Base-by-base conservation (phyloP, 2,797 vertebrate species). In the Danionella dracula region DNA sequence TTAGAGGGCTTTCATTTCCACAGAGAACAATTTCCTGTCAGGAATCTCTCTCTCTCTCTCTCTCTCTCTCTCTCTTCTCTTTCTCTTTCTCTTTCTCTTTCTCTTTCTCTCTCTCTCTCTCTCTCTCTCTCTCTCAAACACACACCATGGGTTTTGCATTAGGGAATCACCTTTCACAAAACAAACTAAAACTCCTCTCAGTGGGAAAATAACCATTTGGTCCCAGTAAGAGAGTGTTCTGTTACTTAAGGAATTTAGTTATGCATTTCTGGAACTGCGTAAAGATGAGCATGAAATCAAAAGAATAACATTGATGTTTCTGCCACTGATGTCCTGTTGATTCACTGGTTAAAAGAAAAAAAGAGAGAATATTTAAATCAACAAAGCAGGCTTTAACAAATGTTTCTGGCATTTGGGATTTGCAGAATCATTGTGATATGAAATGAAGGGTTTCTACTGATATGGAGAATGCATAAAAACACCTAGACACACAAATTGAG, bases 1-100 rank as follows among this genome's bases (percentile, higher is more conserved):
- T 59, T 61, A 71, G 67, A 75, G 74, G 61, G 74, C 74, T 76
- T 75, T 75, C 71, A 65, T 79, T 79, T 77, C 72, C 65, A 77
- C 67, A 65, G 77, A 73, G 71, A 75, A 71, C 72, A 75, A 79
- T 77, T 77, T 79, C 72, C 77, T 79, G 77, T 75, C 65, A 65
- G 49, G 41, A 61, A 76, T 73, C 48, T 56, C 29, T 57, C 59
- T 53, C 66, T 44, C 67, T 55, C 34, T 60, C 59, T n/a, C n/a
- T n/a, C n/a, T n/a, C n/a, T n/a, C n/a, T n/a, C n/a, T n/a, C n/a
- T n/a, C n/a, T n/a, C n/a, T n/a, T n/a, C n/a, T n/a, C n/a, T n/a
- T n/a, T n/a, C n/a, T n/a, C n/a, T n/a, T n/a, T n/a, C n/a, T n/a
- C n/a, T n/a, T n/a, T n/a, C n/a, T n/a, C n/a, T n/a, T n/a, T n/a